These are phyloP conservation scores for Polypterus bichir DNA, from an alignment of 2,113 vertebrate genomes.

Conservation along the genomic window DNA sequence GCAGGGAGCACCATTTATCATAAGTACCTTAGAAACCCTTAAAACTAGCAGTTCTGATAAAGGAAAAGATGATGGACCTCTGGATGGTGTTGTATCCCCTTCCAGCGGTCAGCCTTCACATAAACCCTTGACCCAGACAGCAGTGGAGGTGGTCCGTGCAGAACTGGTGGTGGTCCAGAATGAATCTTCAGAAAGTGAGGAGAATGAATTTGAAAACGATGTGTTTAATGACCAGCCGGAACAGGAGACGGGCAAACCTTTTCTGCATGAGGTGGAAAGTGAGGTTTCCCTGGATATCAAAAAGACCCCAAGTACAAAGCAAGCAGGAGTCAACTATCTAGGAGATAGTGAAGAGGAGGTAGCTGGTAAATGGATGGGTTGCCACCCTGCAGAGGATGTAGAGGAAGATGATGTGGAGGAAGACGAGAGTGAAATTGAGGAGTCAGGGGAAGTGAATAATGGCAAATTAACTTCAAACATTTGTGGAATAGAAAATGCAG, in stretches of 20 bases:
- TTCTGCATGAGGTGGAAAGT: constrained; percentile 23
- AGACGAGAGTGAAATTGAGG: constrained; percentile 32
- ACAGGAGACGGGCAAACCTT: constrained; percentile 1
- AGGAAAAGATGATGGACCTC: constrained; percentile 21
- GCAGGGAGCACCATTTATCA: constrained; percentile 21
- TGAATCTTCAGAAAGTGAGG: constrained; percentile 63
- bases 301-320: constrained; percentile 14
- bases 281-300: background rate
- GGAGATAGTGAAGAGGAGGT: too few relatives aligned
- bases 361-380: constrained; percentile 25
- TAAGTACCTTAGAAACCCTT: constrained; percentile 24
- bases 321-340: background rate
- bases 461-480: constrained; percentile 38
- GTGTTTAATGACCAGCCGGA: constrained; percentile 33
- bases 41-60: constrained; percentile 25
- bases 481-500: constrained; percentile 76
- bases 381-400: constrained; percentile 15
- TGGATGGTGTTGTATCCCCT: constrained; percentile 13
- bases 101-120: constrained; percentile 24
- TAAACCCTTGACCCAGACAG: constrained; percentile 25
- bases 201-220: constrained; percentile 35
- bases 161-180: constrained; percentile 60
- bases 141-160: constrained; percentile 39
- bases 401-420: constrained; percentile 32
- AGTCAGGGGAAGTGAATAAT: constrained; percentile 30